Evolutionary conservation across 2,888 invertebrate genomes (phyloP).

Genomic region (Entomobrya multifasciata): DNA sequence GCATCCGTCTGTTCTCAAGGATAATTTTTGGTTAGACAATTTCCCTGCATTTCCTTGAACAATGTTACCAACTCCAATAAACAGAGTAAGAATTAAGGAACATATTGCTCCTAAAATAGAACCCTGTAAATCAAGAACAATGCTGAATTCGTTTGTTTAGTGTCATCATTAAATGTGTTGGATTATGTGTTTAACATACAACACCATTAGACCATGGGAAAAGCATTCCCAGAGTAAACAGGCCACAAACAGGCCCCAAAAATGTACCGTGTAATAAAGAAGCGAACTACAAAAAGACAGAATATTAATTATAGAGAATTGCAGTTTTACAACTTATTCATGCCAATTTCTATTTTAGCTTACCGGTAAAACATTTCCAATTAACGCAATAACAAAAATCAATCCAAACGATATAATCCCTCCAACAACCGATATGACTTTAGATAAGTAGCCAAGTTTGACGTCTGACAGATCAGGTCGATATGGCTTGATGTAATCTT

Average conservation of each 20-base stretch:
- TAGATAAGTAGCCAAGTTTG: conserved; percentile 87
- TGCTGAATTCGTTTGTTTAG: too few species aligned
- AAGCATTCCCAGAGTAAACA: conserved; percentile 70
- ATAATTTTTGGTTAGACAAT: conserved; percentile 70
- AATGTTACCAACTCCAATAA: conserved; percentile 68
- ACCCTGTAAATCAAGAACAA: conserved; percentile 53
- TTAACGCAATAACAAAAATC: conserved; percentile 91
- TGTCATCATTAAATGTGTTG: too few species aligned
- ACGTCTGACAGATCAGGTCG: conserved; percentile 52
- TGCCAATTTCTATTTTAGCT: conserved; percentile 82
- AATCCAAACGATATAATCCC: conserved; percentile 89
- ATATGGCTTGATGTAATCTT: conserved; percentile 87
- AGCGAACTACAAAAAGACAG: conserved; percentile 87
- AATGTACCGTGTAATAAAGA: conserved; percentile 73
- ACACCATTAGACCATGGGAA: conserved; percentile 71
- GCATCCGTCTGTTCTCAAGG: conserved; percentile 42
- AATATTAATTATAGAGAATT: too few species aligned
- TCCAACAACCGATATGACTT: conserved; percentile 86
- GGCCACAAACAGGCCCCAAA: conserved; percentile 70
- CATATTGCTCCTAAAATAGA: conserved; percentile 64
- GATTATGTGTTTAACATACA: conserved; percentile 35
- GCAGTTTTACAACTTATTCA: too few species aligned
- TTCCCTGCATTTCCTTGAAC: conserved; percentile 59
- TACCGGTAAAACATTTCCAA: conserved; percentile 93
- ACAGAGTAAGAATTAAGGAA: conserved; percentile 53